Evolutionary conservation across 2,113 vertebrate species (phyloP).

Genomic region (Heptranchias perlo): DNA sequence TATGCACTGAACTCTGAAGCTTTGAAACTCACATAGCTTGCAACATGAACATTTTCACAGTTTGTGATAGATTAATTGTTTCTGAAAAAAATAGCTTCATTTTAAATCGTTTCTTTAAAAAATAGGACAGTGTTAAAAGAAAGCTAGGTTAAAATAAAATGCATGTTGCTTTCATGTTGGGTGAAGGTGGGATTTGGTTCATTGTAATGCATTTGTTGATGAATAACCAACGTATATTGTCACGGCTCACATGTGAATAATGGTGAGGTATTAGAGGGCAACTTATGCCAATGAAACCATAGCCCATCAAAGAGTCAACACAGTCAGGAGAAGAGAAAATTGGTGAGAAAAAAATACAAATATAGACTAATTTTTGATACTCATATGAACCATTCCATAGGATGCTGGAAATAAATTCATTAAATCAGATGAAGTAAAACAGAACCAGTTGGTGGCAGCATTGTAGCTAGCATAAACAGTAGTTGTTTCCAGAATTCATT

Average conservation of each 20-base stretch:
- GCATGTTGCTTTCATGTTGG: not conserved
- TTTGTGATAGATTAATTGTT: not conserved
- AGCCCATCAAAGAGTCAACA: not conserved
- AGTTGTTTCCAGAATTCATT: not conserved
- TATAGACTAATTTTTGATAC: not conserved
- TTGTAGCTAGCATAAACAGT: not conserved
- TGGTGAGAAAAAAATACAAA: not conserved
- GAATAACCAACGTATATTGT: not conserved
- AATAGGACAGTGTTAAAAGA: not conserved
- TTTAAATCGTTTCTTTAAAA: not conserved
- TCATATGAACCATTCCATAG: not conserved
- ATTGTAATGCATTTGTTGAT: not conserved
- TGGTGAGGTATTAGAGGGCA: not conserved
- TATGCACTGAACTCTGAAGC: too few relatives aligned
- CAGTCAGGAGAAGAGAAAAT: not conserved
- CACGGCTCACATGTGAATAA: not conserved
- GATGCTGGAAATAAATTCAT: not conserved
- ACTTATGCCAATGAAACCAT: not conserved
- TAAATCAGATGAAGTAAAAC: not conserved
- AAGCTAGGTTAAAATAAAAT: not conserved
- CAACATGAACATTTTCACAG: too few relatives aligned
- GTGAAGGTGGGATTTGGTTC: not conserved
- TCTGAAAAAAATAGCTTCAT: not conserved
- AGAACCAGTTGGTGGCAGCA: conserved; percentile 18
- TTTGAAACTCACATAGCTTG: too few relatives aligned